A percentile compares a stretch with the other conserved stretches of the same genome.
Conservation (phyloP, 2,888 invertebrate species). For the Aporophyla nigra region DNA sequence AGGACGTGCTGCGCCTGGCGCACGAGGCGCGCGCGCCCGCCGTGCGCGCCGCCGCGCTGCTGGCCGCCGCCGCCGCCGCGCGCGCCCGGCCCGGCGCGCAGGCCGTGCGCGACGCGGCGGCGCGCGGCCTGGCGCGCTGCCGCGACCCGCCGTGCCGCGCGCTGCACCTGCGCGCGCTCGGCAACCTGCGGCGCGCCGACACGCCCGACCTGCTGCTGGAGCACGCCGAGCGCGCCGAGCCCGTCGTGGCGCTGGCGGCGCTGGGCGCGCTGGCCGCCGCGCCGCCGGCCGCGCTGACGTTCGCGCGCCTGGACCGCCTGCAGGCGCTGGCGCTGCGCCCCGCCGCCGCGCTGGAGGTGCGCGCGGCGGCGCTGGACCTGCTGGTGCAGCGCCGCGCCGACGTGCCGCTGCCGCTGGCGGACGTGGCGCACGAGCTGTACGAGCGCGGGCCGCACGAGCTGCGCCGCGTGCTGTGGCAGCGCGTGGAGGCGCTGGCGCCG, state of each 20-base stretch:
- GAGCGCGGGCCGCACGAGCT: constrained; percentile 73
- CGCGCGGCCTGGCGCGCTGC: constrained; percentile 66
- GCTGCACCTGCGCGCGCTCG: constrained; percentile 75
- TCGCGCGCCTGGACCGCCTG: constrained; percentile 61
- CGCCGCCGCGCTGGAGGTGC: constrained; percentile 69
- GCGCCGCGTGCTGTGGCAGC: constrained; percentile 80
- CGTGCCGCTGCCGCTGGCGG: constrained; percentile 66
- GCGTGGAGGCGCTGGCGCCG: constrained; percentile 69
- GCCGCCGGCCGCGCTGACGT: constrained; percentile 52
- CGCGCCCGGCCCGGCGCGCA: constrained; percentile 57
- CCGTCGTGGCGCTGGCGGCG: constrained; percentile 69
- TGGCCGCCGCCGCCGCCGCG: constrained; percentile 67
- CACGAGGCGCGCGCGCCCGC: constrained; percentile 65
- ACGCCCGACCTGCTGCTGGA: constrained; percentile 71
- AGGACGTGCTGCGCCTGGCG: constrained; percentile 68
- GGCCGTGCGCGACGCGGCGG: constrained; percentile 48
- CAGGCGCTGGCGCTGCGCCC: constrained; percentile 62
- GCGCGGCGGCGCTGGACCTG: constrained; percentile 78
- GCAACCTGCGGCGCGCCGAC: constrained; percentile 77
- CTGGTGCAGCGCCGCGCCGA: constrained; percentile 61
- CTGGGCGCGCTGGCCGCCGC: constrained; percentile 57
- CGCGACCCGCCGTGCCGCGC: constrained; percentile 73
- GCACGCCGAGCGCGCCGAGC: constrained; percentile 67
- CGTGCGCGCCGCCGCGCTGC: constrained; percentile 68
- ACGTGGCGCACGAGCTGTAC: constrained; percentile 63